These are phyloP conservation scores for Gadopsis bispinosus DNA, from an alignment of 2,797 vertebrate genomes.

Conservation along the genomic window DNA sequence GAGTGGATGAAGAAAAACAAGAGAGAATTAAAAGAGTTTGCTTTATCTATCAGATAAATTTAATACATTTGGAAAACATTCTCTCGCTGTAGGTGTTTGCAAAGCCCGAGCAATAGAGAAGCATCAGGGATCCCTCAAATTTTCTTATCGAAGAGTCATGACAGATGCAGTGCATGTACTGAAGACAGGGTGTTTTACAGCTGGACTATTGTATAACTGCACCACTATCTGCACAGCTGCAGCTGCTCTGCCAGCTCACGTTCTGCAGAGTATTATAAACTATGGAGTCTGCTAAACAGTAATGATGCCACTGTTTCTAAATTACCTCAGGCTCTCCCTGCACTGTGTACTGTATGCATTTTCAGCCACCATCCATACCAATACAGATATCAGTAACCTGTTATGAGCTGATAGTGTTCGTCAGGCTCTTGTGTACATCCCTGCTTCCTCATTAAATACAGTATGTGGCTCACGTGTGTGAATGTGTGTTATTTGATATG, in stretches of 20 bases:
- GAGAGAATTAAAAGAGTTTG: slow-evolving; percentile 10
- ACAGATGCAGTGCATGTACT: slow-evolving; percentile 23
- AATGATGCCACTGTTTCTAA: slow-evolving; percentile 8
- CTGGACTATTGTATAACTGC: slow-evolving; percentile 19
- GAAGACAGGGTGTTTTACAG: slow-evolving; percentile 33
- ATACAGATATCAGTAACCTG: slow-evolving; percentile 5
- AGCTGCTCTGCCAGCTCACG: slow-evolving; percentile 19
- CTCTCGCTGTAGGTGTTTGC: background rate
- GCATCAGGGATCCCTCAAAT: slow-evolving; percentile 1
- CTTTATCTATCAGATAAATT: slow-evolving; percentile 17
- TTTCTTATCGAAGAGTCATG: slow-evolving; percentile 15
- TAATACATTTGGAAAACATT: background rate
- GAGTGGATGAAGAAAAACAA: slow-evolving; percentile 11
- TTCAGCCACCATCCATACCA: background rate
- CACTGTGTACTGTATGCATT: background rate
- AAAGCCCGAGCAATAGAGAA: background rate
- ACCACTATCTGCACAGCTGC: slow-evolving; percentile 43
- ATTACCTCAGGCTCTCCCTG: slow-evolving; percentile 4
- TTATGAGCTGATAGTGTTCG: slow-evolving; percentile 18
- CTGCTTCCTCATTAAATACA: slow-evolving; percentile 29
- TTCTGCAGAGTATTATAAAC: slow-evolving; percentile 26
- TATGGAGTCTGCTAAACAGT: background rate
- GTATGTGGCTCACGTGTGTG: slow-evolving; percentile 2
- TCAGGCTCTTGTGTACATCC: slow-evolving; percentile 17
- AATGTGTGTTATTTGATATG: slow-evolving; percentile 39